Evolutionary conservation across 2,113 vertebrate genomes (phyloP), one percentile per base, ranked within the genome.

Genomic region (Pandion haliaetus): DNA sequence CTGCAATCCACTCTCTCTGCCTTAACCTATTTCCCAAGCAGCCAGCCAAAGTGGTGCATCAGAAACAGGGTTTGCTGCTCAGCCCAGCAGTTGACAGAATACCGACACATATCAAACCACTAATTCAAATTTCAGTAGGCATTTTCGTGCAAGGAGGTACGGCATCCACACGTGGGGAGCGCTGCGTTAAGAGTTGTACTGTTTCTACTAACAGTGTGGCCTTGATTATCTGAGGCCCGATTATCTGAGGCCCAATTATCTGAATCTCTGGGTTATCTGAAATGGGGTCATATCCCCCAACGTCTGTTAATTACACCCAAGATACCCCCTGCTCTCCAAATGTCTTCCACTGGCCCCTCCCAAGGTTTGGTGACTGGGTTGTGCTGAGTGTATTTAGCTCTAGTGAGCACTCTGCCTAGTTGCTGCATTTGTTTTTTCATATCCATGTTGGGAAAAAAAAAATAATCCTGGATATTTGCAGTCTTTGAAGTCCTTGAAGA

Each of bases 1-100:
- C 89, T 94, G 94, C 82, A 47, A 88, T 89, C 91, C 82, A 34
- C 84, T 79, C 26, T 91, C 93, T 85, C 82, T 94, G 91, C 91
- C 62, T 76, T 95, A 97, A 91, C 94, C 96, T 89, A 95, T 94
- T 97, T 97, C 96, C 89, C 70, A 47, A 83, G 83, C 86, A 95
- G 89, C 52, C 87, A 86, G 52, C 55, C 73, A 9, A 32, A 69
- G 55, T 17, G 65, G 55, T 66, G 82, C 92, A 59, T 73, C 72
- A 44, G 88, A 59, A 91, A 4, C 28, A 15, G 69, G 42, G 47
- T 24, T 70, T 83, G 72, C 82, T 36, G 34, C 90, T 91, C 69
- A 74, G 86, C 88, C 69, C 3, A 10, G 62, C 67, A 9, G 63
- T 16, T 78, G 82, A 54, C 86, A 67, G 90, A 50, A 20, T 4